Evolutionary conservation across 2,113 vertebrate genomes (phyloP).

Genomic region (Spizaetus ornatus): DNA sequence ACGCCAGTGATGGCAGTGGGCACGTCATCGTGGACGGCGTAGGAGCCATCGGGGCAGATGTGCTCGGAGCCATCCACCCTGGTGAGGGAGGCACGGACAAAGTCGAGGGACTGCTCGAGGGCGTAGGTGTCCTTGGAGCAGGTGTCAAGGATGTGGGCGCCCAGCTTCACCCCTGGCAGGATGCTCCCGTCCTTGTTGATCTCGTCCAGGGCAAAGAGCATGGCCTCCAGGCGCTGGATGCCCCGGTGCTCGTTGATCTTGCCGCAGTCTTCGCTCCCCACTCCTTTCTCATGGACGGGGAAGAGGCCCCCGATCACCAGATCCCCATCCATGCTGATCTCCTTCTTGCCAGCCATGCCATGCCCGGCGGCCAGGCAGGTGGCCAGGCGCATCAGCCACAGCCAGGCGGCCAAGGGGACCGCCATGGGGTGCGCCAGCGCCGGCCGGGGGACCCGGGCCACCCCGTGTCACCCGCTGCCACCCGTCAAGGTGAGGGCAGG

Average conservation of each 20-base stretch:
- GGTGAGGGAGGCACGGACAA: constrained; percentile 93
- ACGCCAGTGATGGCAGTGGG: constrained; percentile 93
- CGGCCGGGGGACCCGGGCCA: fast-evolving
- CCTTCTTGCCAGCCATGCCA: constrained; percentile 77
- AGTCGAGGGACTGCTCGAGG: constrained; percentile 95
- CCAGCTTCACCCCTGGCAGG: constrained; percentile 88
- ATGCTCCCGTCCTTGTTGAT: constrained; percentile 89
- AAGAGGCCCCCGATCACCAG: constrained; percentile 95
- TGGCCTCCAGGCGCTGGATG: constrained; percentile 97
- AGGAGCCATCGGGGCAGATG: constrained; percentile 94
- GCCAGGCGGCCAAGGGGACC: constrained; percentile 16
- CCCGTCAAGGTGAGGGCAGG: not conserved
- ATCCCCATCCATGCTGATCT: constrained; percentile 91
- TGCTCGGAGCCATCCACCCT: constrained; percentile 91
- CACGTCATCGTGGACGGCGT: constrained; percentile 87
- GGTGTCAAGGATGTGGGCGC: constrained; percentile 94
- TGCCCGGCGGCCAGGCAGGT: constrained; percentile 18
- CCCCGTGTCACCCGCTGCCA: not conserved
- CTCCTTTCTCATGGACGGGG: constrained; percentile 93
- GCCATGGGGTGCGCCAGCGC: constrained; percentile 15
- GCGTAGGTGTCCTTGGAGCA: constrained; percentile 98
- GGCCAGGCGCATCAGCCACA: constrained; percentile 39
- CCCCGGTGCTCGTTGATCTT: constrained; percentile 93
- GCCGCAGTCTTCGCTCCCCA: constrained; percentile 86
- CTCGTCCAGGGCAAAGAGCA: constrained; percentile 93